Base-by-base conservation (phyloP, 2,113 vertebrate species). In the Thamnophis sirtalis region DNA sequence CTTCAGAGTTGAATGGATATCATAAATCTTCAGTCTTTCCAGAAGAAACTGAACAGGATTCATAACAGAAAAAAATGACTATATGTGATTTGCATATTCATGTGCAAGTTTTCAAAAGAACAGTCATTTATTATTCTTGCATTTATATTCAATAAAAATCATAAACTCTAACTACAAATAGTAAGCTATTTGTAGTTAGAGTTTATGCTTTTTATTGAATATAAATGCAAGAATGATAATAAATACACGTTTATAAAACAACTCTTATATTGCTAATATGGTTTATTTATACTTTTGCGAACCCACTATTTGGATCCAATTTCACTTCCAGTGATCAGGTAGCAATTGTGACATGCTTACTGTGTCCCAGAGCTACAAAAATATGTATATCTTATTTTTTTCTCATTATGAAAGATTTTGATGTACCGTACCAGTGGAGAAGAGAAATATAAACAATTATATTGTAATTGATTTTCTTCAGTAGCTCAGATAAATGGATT, bases 391-490 rank as follows among this genome's bases (percentile, higher is more conserved):
- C 5, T 50, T 86, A 51, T 48, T 85, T 91, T 90, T 86, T 91
- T 63, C 68, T 51, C 19, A 87, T 63, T 91, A 87, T 86, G 19
- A 38, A 88, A 63, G 43, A 92, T 88, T 68, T 55, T 88, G 86
- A 54, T 80, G 11, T 13, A 17, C 60, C 13, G 15, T 50, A 87
- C n/a, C 87, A 60, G 48, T 9, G 10, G 33, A 43, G 49, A 24
- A 28, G 19, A 58, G 48, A 92, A 54, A 54, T 48, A 48, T 9
- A n/a, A 24, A 80, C 21, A 68, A 87, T 91, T 91, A 63, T 68
- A 91, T 60, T 91, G n/a, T 91, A 87, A 91, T 87, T 87, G 86
- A n/a, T 87, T 91, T 68, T 53, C 49, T 60, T 43, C 9, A 9
- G 85, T 73, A 63, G 58, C 21, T 51, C 38, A 85, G 73, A 85